Evolutionary conservation across 2,797 vertebrate species (phyloP), one percentile per base, ranked within the genome.

Genomic region (Vultur gryphus): DNA sequence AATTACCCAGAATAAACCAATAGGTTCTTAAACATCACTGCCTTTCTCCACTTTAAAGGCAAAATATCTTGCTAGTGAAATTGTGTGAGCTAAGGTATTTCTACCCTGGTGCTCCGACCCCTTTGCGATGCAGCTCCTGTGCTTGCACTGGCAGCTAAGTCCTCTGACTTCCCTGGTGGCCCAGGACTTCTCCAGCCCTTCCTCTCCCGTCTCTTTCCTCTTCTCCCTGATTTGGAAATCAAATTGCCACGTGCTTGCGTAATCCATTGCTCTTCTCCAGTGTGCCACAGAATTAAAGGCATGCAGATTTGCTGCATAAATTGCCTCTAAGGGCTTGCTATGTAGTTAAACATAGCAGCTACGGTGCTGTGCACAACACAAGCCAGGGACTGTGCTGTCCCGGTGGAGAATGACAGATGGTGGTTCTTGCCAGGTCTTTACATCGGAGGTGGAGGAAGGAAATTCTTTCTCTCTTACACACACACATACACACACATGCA

Each of bases 351-450:
- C 5, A 25, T 1, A 29, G 48, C n/a, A 54, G 23, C 52, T 37
- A 25, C 1, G 4, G 28, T 0, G 0, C 41, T 18, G 21, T 21
- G 55, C 23, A 16, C 7, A 16, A 7, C 23, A 10, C 14, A 44
- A 33, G 14, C 14, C 35, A 13, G 43, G 35, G 54, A 29, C 24
- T 79, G n/a, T 52, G 49, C 33, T 82, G 51, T 65, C 39, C 58
- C 39, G 8, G 1, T 7, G 16, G 35, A 71, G 51, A 66, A 61
- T 6, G 54, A 43, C 0, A 2, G 46, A 37, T 0, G 3, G 24
- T 35, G n/a, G 17, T n/a, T 61, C 39, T 84, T 79, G 39, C 29
- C 20, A 54, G 37, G 9, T 61, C 41, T 54, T 71, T 79, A 18
- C 9, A 26, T 26, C 1, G 4, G 62, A 70, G 52, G 5, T 3